These are phyloP conservation scores for Agapornis roseicollis DNA, from an alignment of 2,113 vertebrate genomes.

Conservation along the genomic window DNA sequence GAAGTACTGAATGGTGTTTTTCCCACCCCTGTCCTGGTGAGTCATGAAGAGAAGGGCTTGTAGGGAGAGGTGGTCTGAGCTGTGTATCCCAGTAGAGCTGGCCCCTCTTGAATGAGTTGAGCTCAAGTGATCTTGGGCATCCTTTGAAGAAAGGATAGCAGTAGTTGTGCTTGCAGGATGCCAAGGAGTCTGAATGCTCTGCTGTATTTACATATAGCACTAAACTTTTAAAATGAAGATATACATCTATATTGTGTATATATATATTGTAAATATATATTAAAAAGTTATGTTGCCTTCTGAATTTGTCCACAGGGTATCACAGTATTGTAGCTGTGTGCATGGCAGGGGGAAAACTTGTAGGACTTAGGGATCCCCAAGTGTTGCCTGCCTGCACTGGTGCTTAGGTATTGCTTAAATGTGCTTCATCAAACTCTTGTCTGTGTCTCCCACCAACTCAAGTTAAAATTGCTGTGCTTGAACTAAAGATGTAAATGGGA, in stretches of 20 bases:
- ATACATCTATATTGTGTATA: not conserved
- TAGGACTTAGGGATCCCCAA: not conserved
- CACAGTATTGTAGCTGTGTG: not conserved
- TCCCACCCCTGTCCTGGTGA: not conserved
- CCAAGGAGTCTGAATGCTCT: not conserved
- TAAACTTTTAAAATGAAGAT: not conserved
- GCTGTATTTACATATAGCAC: not conserved
- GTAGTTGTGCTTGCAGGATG: not conserved
- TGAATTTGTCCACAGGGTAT: not conserved
- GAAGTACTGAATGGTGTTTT: not conserved
- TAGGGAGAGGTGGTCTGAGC: not conserved
- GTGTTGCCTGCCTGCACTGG: not conserved
- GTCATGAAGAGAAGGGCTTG: not conserved
- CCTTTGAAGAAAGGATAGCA: not conserved
- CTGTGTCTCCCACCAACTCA: not conserved
- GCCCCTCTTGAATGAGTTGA: not conserved
- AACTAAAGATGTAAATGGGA: not conserved
- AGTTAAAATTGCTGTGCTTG: accelerated
- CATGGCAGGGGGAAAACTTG: not conserved
- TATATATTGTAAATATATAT: not conserved
- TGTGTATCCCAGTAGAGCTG: not conserved
- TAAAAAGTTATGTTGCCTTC: not conserved
- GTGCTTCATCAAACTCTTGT: not conserved
- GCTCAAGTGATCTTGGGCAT: not conserved
- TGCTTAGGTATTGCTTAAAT: not conserved